Percentiles rank a stretch among this genome's conserved stretches.
These are phyloP conservation scores for Trachymyrmex cornetzi DNA, from an alignment of 1,140 invertebrate species.

Conservation along the genomic window DNA sequence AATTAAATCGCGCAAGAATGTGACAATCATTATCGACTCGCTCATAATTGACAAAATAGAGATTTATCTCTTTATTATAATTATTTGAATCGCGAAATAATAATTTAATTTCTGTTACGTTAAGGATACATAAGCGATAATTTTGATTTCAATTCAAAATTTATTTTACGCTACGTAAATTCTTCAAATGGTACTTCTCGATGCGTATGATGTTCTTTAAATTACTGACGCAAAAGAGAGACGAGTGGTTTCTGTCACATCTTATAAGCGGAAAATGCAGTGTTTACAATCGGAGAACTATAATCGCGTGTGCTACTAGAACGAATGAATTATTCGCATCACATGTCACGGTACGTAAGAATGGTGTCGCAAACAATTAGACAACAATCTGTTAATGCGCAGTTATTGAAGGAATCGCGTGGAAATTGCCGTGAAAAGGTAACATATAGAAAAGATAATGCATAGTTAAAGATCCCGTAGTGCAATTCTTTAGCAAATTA, in stretches of 20 bases:
- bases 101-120: not conserved
- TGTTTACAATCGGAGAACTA: not conserved
- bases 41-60: conserved; percentile 3
- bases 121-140: not conserved
- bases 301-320: conserved; percentile 28
- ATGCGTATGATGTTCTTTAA: not conserved
- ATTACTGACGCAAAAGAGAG: not conserved
- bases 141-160: not conserved
- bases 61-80: not conserved
- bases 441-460: no score
- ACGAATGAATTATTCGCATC: conserved; percentile 46
- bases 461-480: not conserved
- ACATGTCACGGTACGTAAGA: not conserved
- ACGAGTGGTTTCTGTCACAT: not conserved
- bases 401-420: not conserved
- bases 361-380: conserved; percentile 29
- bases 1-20: not conserved
- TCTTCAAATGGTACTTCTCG: not conserved
- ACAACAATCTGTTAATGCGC: conserved; percentile 9
- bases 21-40: not conserved
- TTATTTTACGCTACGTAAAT: not conserved
- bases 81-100: not conserved
- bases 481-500: not conserved
- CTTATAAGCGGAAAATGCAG: not conserved
- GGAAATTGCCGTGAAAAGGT: not conserved